A percentile compares a stretch with the other conserved stretches of the same genome.
Evolutionary conservation across 1,140 invertebrate species (phyloP).

Genomic region (Meloidogyne exigua): DNA sequence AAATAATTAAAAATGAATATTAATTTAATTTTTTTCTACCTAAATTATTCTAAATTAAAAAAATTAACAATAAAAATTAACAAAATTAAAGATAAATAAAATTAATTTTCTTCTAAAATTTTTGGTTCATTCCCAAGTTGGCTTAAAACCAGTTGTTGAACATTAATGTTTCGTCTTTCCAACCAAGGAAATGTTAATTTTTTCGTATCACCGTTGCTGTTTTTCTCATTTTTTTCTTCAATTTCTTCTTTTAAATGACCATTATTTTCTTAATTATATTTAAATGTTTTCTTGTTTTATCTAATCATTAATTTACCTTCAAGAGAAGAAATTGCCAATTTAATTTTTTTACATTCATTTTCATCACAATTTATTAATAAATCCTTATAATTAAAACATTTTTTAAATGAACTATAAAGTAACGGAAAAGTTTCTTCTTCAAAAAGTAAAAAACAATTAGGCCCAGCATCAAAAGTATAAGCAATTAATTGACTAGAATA

Average conservation of each 20-base stretch:
- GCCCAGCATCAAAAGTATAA: slow-evolving; percentile 63
- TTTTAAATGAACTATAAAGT: slow-evolving; percentile 24
- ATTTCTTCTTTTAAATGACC: neutral
- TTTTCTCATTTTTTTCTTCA: neutral
- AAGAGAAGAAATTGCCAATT: too few relatives aligned
- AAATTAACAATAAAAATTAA: too few relatives aligned
- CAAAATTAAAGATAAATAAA: too few relatives aligned
- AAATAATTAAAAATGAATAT: neutral
- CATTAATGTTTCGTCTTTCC: neutral
- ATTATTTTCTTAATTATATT: neutral
- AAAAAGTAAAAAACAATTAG: slow-evolving; percentile 60
- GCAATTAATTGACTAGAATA: slow-evolving; percentile 36
- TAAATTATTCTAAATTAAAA: too few relatives aligned
- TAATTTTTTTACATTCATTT: neutral
- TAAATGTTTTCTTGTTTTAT: neutral
- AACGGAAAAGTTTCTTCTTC: slow-evolving; percentile 23
- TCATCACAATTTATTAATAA: slow-evolving; percentile 18
- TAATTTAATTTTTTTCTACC: neutral
- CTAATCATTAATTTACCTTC: neutral
- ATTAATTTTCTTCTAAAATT: neutral
- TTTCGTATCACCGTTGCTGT: too few relatives aligned
- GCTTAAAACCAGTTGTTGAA: neutral
- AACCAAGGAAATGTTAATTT: neutral
- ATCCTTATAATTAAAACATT: slow-evolving; percentile 30
- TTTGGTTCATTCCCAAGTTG: neutral